These are phyloP conservation scores for Aspiorhynchus laticeps DNA, from an alignment of 2,113 vertebrate genomes.

Conservation along the genomic window DNA sequence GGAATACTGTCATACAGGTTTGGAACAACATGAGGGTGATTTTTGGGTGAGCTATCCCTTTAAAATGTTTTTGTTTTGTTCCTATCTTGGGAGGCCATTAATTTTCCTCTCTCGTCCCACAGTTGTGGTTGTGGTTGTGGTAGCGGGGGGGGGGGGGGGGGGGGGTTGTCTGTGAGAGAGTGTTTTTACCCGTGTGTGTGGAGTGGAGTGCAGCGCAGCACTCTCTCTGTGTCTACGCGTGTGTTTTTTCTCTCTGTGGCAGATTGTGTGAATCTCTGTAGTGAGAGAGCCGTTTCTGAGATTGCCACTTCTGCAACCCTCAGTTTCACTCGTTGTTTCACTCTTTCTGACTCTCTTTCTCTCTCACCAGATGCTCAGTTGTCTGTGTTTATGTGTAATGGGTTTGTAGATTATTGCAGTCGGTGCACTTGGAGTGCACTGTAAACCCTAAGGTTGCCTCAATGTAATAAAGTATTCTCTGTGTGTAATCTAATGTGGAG, in stretches of 20 bases:
- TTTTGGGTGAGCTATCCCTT: constrained; percentile 64
- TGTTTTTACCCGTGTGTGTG: background rate
- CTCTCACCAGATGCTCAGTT: constrained; percentile 43
- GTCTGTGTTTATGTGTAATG: constrained; percentile 43
- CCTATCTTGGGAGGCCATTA: background rate
- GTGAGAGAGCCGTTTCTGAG: background rate
- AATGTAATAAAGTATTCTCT: background rate
- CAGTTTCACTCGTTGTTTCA: constrained; percentile 35
- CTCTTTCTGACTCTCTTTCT: constrained; percentile 7
- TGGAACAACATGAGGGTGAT: background rate
- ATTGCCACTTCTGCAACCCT: constrained; percentile 23
- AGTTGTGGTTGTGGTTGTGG: constrained; percentile 27
- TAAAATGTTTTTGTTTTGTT: constrained; percentile 41
- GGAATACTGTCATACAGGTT: background rate
- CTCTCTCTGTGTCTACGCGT: background rate
- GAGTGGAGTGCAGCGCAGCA: background rate
- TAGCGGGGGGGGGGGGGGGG: too few species aligned
- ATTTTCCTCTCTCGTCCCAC: background rate
- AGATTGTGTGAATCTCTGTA: constrained; percentile 11
- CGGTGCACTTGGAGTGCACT: background rate
- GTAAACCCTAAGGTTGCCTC: background rate
- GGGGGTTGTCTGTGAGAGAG: background rate
- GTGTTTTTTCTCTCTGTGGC: constrained; percentile 18
- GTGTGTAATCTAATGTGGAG: background rate
- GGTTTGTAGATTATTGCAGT: constrained; percentile 12